phyloP scores from a whole-genome alignment of 1,140 invertebrate species.

The Cherax destructor region DNA sequence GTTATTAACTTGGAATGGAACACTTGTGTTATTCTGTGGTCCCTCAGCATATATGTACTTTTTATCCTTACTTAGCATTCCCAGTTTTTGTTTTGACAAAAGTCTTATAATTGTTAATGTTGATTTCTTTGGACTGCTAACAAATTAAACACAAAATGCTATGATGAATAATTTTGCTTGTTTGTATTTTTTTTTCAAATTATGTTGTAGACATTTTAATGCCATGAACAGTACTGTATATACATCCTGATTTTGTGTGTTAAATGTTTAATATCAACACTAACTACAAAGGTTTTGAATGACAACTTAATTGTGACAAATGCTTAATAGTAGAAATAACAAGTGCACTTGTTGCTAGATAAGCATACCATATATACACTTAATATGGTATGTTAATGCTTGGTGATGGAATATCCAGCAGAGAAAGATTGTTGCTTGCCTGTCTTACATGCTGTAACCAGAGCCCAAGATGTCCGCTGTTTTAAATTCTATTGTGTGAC shows the following conservation, averaged over 20 bases:
- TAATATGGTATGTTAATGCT: constrained; percentile 45
- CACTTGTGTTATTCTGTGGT: not conserved
- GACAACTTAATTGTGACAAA: not conserved
- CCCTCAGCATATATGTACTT: not conserved
- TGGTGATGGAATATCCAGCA: constrained; percentile 58
- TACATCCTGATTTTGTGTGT: not conserved
- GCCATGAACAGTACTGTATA: not conserved
- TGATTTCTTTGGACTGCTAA: too few species aligned
- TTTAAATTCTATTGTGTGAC: constrained; percentile 22
- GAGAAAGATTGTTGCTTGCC: constrained; percentile 43
- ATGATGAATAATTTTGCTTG: too few species aligned
- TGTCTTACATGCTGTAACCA: constrained; percentile 55
- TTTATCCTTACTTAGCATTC: too few species aligned
- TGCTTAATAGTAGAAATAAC: constrained; percentile 22
- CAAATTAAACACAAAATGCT: too few species aligned
- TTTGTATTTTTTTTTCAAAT: not conserved
- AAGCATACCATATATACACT: constrained; percentile 27
- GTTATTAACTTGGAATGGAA: not conserved
- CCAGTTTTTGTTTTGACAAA: too few species aligned
- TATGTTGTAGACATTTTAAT: not conserved
- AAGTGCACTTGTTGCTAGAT: constrained; percentile 44
- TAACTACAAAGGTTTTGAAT: not conserved
- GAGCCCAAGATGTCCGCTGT: constrained; percentile 64
- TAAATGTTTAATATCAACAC: not conserved
- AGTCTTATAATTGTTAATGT: too few species aligned